Evolutionary conservation across 2,888 invertebrate genomes (phyloP), one percentile per base, ranked within the genome.

Genomic region (Lordiphosa fenestrarum): DNA sequence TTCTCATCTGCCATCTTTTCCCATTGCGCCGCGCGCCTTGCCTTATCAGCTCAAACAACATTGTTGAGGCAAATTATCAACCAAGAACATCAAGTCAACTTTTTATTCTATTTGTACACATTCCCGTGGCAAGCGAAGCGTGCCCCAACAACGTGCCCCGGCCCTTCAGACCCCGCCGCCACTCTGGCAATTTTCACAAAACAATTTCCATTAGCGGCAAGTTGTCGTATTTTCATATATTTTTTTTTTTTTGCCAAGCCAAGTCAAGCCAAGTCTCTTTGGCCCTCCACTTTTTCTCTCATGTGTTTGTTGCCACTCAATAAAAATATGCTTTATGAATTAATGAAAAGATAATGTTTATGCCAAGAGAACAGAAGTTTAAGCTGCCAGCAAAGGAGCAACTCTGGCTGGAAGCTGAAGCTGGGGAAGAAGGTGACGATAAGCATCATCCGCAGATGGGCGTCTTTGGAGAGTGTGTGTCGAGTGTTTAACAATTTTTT

Each of bases 271-370:
- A n/a, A n/a, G n/a, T n/a, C n/a, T n/a, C n/a, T n/a, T n/a, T n/a
- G n/a, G n/a, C 55, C 42, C 39, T 19, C 10, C 21, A 7, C 15
- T 25, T 9, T 12, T 53, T 50, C 50, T 19, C 70, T 74, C 72
- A 66, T 73, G 78, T 80, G 76, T 74, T 80, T 80, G 76, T 74
- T 80, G 71, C 74, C 80, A 81, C 82, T 78, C 72, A 81, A 81
- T 76, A 73, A 74, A 81, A 82, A 82, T 82, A 74, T 81, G 76
- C 74, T 73, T 80, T 82, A 81, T 82, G 82, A 80, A 82, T 81
- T 81, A 81, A 81, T 81, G 76, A 82, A 82, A 82, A 76, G 82
- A 81, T 82, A 81, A 81, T 74, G 80, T 82, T 80, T 72, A 62
- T 81, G 48, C 70, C 77, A 68, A 51, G 66, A 62, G 51, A 66